Evolutionary conservation across 1,140 invertebrate species (phyloP), one percentile per base, ranked within the genome.

Genomic region (Caenorhabditis briggsae): DNA sequence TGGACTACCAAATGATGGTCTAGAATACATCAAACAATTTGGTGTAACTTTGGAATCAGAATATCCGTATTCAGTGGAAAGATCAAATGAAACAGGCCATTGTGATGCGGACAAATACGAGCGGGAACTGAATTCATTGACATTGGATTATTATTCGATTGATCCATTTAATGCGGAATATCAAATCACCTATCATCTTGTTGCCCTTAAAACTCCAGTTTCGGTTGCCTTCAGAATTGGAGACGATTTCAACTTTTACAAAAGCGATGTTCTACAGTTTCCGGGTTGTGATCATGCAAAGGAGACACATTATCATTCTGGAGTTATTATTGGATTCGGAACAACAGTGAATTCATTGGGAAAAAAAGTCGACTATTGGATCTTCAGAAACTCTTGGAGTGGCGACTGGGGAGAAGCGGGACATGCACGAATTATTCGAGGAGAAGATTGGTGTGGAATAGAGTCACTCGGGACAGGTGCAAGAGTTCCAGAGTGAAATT

Each of bases 81-180:
- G 70, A 53, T 50, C 70, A 11, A 50, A 7, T 9, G 2, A n/a
- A 23, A 5, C n/a, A 0, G 70, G 70, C 2, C 46, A n/a, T 20
- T 78, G 70, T 41, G 70, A 50, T 18, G 12, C 43, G 1, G 46
- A 78, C 0, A 78, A 78, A 25, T n/a, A 78, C 14, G 70, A 20
- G 7, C 43, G 70, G 23, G 70, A 78, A 25, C 46, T 78, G 43
- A 50, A 78, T 23, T 46, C 70, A 11, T 50, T n/a, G 7, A 23
- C 12, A 18, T 14, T 78, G 3, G 46, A 23, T 23, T 78, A 78
- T 78, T 50, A 53, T 23, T 8, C 7, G 11, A 50, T 78, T 50
- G 70, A 78, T 78, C 46, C 43, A 18, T 78, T 78, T n/a, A 78
- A 78, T 78, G 70, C 70, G 9, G 70, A 50, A 50, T 50, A 78